Evolutionary conservation across 2,797 vertebrate species (phyloP).

Genomic region (Spatula versicolor): DNA sequence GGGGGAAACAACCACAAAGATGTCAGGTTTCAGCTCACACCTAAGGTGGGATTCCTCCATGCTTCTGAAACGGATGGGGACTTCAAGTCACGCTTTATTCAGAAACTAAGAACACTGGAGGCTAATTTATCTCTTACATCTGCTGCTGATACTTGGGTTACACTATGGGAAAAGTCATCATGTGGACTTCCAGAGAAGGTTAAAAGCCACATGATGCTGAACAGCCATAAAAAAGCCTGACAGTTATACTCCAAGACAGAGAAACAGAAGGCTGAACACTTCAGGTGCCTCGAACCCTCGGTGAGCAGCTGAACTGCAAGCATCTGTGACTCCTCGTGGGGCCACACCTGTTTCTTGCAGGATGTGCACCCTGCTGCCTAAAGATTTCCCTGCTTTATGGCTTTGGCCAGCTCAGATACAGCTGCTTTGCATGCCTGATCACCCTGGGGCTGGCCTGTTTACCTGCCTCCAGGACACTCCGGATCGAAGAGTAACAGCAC

Average conservation of each 20-base stretch:
- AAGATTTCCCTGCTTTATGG: not conserved
- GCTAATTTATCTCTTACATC: not conserved
- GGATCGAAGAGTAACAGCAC: fast-evolving
- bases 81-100: not conserved
- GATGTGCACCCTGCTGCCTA: fast-evolving
- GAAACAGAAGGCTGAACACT: not conserved
- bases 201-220: not conserved
- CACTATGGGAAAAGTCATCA: not conserved
- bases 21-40: not conserved
- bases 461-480: not conserved
- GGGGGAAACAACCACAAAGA: not conserved
- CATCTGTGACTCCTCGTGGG: not conserved
- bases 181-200: not conserved
- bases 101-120: not conserved
- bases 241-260: fast-evolving
- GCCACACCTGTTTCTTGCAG: not conserved
- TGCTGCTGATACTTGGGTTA: not conserved
- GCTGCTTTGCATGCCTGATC: not conserved
- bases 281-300: not conserved
- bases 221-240: not conserved
- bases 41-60: not conserved
- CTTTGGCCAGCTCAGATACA: not conserved
- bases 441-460: too few species aligned
- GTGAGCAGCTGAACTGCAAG: not conserved
- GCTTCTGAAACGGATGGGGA: not conserved